These are phyloP conservation scores for Caenorhabditis wallacei DNA, from an alignment of 2,888 invertebrate genomes.

Conservation along the genomic window DNA sequence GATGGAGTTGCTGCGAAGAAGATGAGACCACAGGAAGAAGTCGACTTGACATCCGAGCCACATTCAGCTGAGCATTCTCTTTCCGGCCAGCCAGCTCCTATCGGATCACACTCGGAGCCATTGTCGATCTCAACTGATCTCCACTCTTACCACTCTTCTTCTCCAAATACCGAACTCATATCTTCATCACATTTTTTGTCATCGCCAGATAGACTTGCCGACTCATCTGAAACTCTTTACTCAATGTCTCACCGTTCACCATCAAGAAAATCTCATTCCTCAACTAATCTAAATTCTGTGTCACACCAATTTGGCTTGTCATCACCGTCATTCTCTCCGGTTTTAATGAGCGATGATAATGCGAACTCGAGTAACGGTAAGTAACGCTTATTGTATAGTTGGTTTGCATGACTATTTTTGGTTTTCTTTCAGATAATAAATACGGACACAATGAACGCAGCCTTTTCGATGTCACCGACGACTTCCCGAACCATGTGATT, in stretches of 20 bases:
- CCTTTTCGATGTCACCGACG: background rate
- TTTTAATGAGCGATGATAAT: background rate
- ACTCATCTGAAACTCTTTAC: no score
- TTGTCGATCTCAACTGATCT: background rate
- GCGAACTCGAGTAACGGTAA: background rate
- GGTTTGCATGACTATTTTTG: background rate
- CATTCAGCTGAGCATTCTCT: background rate
- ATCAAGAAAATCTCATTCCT: background rate
- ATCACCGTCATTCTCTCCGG: background rate
- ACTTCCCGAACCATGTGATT: slow-evolving; percentile 6
- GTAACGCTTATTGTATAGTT: no score
- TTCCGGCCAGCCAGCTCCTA: background rate
- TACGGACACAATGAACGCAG: background rate
- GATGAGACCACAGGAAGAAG: background rate
- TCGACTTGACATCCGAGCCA: background rate
- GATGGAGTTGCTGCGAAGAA: slow-evolving; percentile 2
- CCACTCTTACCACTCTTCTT: background rate
- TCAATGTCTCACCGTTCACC: background rate
- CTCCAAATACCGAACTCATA: background rate
- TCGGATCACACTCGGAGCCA: background rate
- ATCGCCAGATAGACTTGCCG: no score
- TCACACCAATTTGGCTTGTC: background rate
- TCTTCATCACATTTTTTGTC: background rate
- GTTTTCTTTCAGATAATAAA: slow-evolving; percentile 1
- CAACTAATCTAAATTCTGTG: background rate